Base-by-base conservation (phyloP, 2,797 vertebrate species). In the Bradypodion ventrale region DNA sequence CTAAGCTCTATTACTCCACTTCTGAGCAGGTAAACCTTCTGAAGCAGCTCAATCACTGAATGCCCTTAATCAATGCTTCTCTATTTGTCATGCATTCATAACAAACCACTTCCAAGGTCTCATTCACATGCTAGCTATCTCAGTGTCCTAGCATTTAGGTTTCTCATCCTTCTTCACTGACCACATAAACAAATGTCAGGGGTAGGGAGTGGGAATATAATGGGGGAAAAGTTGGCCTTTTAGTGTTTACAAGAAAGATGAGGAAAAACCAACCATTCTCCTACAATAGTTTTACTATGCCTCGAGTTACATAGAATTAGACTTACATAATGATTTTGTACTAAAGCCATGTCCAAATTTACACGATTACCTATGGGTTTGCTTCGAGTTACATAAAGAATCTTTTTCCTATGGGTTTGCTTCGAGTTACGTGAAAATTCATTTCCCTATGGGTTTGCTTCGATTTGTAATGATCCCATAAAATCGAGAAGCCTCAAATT, bases 271-370 rank as follows among this genome's bases (percentile, higher is more conserved):
- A 93, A 90, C 90, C 91, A 90, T 69, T 59, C 78, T 83, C 88
- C 92, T 83, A 92, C n/a, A n/a, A n/a, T 91, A 94, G 94, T 94
- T 94, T 93, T 92, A 93, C 46, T 92, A 94, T n/a, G n/a, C n/a
- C n/a, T n/a, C n/a, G n/a, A n/a, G n/a, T n/a, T n/a, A n/a, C n/a
- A n/a, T n/a, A n/a, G n/a, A n/a, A n/a, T n/a, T n/a, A n/a, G n/a
- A n/a, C n/a, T n/a, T n/a, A n/a, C n/a, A n/a, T n/a, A n/a, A n/a
- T n/a, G n/a, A n/a, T n/a, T n/a, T n/a, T n/a, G n/a, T n/a, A n/a
- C n/a, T n/a, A n/a, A n/a, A n/a, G n/a, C n/a, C n/a, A n/a, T n/a
- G n/a, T n/a, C n/a, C n/a, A n/a, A n/a, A n/a, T n/a, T n/a, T n/a
- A n/a, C n/a, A n/a, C n/a, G n/a, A n/a, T n/a, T n/a, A n/a, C n/a